Evolutionary conservation across 2,113 vertebrate species (phyloP).

Genomic region (Muntiacus muntjak): DNA sequence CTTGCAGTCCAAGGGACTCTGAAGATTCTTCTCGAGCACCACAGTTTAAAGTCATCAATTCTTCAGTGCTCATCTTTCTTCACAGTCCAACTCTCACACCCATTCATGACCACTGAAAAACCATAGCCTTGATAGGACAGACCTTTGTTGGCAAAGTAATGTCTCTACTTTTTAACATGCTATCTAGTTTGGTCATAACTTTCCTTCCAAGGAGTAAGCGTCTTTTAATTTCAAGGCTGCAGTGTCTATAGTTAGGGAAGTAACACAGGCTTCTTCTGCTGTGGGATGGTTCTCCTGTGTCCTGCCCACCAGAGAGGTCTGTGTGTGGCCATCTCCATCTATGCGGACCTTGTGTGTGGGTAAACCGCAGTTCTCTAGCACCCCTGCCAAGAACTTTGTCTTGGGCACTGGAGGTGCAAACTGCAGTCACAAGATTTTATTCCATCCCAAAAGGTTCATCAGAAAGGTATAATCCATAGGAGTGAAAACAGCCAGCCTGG

Average conservation of each 20-base stretch:
- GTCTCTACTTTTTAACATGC: no score
- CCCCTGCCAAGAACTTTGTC: neutral
- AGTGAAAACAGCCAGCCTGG: neutral
- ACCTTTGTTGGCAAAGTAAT: no score
- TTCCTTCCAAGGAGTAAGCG: no score
- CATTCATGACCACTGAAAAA: no score
- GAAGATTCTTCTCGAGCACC: no score
- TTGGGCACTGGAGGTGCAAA: neutral
- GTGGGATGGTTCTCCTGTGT: neutral
- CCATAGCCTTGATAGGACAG: no score
- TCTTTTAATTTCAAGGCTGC: no score
- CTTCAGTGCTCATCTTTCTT: no score
- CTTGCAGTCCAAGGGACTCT: no score
- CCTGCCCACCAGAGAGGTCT: neutral
- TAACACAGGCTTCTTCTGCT: neutral
- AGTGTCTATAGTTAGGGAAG: neutral
- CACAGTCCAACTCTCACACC: no score
- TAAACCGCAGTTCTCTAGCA: neutral
- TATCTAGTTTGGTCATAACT: no score
- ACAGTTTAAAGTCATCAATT: no score
- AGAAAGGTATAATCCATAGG: neutral
- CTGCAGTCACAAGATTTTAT: neutral
- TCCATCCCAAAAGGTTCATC: neutral
- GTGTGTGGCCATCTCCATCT: fast-evolving
- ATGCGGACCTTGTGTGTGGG: fast-evolving